Percentiles rank a stretch among this genome's conserved stretches.
phyloP scores from a whole-genome alignment of 1,140 invertebrate genomes.

The Propsilocerus akamusi region DNA sequence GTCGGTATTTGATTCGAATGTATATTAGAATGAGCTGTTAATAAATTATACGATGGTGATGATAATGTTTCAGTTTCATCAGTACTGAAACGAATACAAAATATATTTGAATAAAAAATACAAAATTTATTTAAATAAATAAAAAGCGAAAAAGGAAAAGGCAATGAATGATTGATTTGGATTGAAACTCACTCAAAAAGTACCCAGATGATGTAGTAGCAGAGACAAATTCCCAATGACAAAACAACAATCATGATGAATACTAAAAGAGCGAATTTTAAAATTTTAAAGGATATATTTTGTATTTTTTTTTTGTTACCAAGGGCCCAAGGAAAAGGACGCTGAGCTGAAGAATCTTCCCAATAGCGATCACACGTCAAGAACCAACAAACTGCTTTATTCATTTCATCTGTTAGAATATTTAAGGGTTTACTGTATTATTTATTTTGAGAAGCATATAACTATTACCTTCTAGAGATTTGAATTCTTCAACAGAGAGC shows the following conservation, averaged over 20 bases:
- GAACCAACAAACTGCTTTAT: conserved; percentile 77
- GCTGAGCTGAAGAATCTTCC: conserved; percentile 59
- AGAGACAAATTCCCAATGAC: conserved; percentile 61
- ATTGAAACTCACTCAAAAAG: conserved; percentile 59
- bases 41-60: not conserved
- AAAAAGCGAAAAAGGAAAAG: conserved; percentile 7
- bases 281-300: too few species aligned
- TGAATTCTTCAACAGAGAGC: conserved; percentile 62
- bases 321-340: conserved; percentile 61
- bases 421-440: conserved; percentile 1
- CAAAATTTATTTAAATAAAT: conserved; percentile 6
- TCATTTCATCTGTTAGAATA: conserved; percentile 50
- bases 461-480: conserved; percentile 57
- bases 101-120: conserved; percentile 8
- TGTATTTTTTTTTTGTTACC: too few species aligned
- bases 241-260: conserved; percentile 55
- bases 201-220: conserved; percentile 80
- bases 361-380: conserved; percentile 80
- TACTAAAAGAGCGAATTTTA: conserved; percentile 28
- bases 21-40: conserved; percentile 1
- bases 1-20: conserved; percentile 20
- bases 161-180: too few species aligned
- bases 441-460: not conserved
- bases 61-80: not conserved
- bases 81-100: conserved; percentile 4